Base-by-base conservation (phyloP, 2,888 invertebrate species). In the Eugnorisma glareosa region DNA sequence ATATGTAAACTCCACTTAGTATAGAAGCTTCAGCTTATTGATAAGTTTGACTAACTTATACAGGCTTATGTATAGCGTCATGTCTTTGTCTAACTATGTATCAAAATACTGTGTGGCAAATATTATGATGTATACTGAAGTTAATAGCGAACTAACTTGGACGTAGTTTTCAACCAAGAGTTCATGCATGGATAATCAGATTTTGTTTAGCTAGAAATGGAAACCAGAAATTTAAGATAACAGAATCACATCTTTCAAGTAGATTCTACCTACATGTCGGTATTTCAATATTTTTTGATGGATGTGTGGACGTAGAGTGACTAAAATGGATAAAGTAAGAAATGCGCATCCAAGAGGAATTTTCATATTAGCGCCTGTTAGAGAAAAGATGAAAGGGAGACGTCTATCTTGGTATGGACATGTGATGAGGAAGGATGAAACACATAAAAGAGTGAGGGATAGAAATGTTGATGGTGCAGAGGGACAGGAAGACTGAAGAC, bases 41-140 rank as follows among this genome's bases (percentile, higher is more conserved):
- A 77, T 77, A 80, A 87, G 71, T 87, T 87, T 77, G 77, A 80
- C 66, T 70, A 83, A 86, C 68, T 81, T 77, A 66, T 28, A 45
- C 7, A n/a, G 61, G 68, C 31, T 72, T 73, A 76, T 73, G 37
- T 78, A 51, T 40, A 40, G 54, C 13, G 70, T 68, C 66, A 45
- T 79, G 70, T 40, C 37, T 35, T 35, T 82, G 68, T 40, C 28
- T 35, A 57, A 48, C 57, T 57, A 51, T 43, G 59, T 69, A 31
- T 37, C 35, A 63, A 63, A 64, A 67, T 73, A 73, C 59, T 76
- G 48, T 77, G 37, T 71, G 1, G 31, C 15, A 64, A 76, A 63
- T 69, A 61, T 64, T 76, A 35, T 67, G 10, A 40, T 45, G 21
- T 63, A 69, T 51, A 66, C 35, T 35, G 13, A 37, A 59, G 13